These are phyloP conservation scores for Peucedramus taeniatus DNA, from an alignment of 2,113 vertebrate species.

Conservation along the genomic window DNA sequence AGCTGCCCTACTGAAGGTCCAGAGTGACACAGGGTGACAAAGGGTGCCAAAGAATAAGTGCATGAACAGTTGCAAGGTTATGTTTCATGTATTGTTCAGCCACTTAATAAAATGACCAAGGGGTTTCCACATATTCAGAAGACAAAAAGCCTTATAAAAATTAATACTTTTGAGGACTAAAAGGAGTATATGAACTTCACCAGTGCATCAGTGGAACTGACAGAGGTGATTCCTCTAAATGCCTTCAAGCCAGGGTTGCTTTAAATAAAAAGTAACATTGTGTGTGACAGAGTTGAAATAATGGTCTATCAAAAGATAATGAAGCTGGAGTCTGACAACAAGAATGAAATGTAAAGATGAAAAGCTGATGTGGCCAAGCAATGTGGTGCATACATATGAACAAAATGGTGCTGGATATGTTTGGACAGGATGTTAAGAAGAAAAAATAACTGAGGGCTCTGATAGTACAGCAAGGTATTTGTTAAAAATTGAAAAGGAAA, in stretches of 20 bases:
- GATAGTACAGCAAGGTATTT: neutral
- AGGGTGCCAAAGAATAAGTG: neutral
- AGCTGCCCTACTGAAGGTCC: neutral
- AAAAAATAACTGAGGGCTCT: neutral
- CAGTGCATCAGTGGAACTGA: neutral
- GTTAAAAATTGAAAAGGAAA: neutral
- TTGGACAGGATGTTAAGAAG: neutral
- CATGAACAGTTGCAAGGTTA: neutral
- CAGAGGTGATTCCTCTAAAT: neutral
- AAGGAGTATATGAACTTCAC: neutral
- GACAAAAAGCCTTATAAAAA: neutral
- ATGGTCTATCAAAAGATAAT: neutral
- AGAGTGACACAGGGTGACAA: no score
- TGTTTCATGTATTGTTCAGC: neutral
- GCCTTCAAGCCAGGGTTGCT: neutral
- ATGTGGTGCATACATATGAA: neutral
- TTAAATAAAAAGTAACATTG: neutral
- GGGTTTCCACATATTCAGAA: neutral
- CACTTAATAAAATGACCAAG: neutral
- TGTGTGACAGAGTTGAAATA: neutral
- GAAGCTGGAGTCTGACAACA: neutral
- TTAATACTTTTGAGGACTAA: neutral
- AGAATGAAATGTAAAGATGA: neutral
- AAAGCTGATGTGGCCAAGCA: neutral
- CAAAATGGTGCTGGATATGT: neutral